Percentiles rank a stretch among this genome's conserved stretches.
Evolutionary conservation across 2,888 invertebrate genomes (phyloP).

Genomic region (Pandemis corylana): DNA sequence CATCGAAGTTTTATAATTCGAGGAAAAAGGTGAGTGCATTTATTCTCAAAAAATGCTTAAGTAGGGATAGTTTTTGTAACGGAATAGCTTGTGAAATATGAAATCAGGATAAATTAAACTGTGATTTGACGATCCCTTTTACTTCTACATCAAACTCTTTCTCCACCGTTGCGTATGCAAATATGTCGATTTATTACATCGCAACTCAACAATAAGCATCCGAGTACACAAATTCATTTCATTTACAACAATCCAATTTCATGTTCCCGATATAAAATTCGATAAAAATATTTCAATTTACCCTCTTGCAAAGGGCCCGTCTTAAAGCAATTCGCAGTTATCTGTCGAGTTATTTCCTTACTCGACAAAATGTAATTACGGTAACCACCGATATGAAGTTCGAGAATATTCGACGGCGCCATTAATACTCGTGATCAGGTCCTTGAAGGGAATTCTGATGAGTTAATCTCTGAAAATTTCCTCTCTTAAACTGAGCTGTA

Average conservation of each 20-base stretch:
- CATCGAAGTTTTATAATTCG: no score
- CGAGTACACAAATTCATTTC: background rate
- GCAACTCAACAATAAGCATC: background rate
- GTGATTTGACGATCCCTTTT: background rate
- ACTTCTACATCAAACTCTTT: background rate
- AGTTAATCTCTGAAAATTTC: constrained; percentile 11
- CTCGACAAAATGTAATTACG: constrained; percentile 28
- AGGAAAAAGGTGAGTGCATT: no score
- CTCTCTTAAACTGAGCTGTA: no score
- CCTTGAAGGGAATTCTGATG: constrained; percentile 5
- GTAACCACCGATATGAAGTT: constrained; percentile 26
- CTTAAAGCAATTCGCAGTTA: constrained; percentile 28
- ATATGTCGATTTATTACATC: background rate
- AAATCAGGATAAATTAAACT: background rate
- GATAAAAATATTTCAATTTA: constrained; percentile 24
- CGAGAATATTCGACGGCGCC: constrained; percentile 18
- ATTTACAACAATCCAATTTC: constrained; percentile 24
- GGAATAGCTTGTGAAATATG: no score
- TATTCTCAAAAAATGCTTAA: no score
- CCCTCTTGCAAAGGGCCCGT: background rate
- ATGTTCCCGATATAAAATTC: constrained; percentile 10
- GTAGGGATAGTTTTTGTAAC: no score
- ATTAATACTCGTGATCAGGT: constrained; percentile 11
- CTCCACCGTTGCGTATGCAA: background rate
- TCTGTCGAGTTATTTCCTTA: constrained; percentile 33